Evolutionary conservation across 2,797 vertebrate genomes (phyloP), one percentile per base, ranked within the genome.

Genomic region (Discoglossus pictus): DNA sequence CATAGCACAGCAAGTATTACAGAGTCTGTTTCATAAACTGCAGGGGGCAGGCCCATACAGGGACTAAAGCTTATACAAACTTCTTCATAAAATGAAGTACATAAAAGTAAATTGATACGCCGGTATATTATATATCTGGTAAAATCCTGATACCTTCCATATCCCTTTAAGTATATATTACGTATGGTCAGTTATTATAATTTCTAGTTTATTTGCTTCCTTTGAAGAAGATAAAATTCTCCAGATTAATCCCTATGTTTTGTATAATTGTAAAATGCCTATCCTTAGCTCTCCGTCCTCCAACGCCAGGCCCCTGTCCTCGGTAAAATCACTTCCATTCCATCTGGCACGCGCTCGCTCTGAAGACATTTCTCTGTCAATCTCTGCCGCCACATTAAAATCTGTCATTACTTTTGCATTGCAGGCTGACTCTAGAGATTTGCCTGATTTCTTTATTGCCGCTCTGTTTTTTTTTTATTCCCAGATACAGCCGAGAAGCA

Each of bases 321-420:
- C 91, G 91, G 94, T 86, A 94, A 93, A 95, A 91, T 92, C 90
- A 92, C 93, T 94, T 90, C 93, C 93, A 90, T 96, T 96, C 96
- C 94, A 97, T 98, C 96, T 97, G 94, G 94, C 92, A 87, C 90
- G 90, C 86, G 84, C 90, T 92, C 92, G 93, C 92, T 95, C 92
- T 88, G 92, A 92, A 92, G 94, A 94, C 93, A 93, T 85, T 87
- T 87, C 88, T 88, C 93, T 96, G 94, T 97, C 96, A 97, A 95
- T 97, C 94, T 94, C 90, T 80, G 80, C 85, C 89, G 87, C 92
- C 91, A 90, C 93, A 93, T 95, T 95, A 95, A 92, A 89, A 85
- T 88, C 85, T 86, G 87, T 87, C 88, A 88, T 88, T 88, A 89
- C 88, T 87, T 87, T 88, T 84, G 87, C 90, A 86, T 87, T 84